Percentiles rank a stretch among this genome's conserved stretches.
Evolutionary conservation across 2,797 vertebrate species (phyloP).

Genomic region (Chelidonichthys spinosus): DNA sequence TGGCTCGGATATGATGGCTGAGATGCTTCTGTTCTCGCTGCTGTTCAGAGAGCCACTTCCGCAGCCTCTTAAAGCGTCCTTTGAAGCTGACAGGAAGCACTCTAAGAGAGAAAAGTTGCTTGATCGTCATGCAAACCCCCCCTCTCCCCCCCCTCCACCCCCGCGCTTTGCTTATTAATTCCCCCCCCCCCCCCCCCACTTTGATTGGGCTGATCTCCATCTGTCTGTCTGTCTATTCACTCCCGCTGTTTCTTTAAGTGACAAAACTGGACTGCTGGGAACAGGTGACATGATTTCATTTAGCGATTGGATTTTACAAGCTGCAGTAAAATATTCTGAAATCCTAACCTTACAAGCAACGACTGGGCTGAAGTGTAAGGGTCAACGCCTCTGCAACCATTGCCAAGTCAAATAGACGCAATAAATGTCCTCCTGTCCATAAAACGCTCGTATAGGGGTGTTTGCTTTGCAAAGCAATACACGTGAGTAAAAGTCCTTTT

Average conservation of each 20-base stretch:
- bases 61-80: constrained; percentile 76
- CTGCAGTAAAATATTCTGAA: constrained; percentile 48
- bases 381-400: constrained; percentile 50
- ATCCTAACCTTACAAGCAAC: constrained; percentile 48
- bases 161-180: neutral
- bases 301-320: constrained; percentile 40
- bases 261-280: neutral
- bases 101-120: constrained; percentile 70
- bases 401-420: constrained; percentile 66
- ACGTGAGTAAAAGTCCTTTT: constrained; percentile 62
- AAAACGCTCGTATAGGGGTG: constrained; percentile 59
- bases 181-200: constrained; percentile 22
- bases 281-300: constrained; percentile 23
- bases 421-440: constrained; percentile 67
- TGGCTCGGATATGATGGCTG: constrained; percentile 76
- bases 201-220: constrained; percentile 51
- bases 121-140: constrained; percentile 69
- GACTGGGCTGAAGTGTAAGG: constrained; percentile 41
- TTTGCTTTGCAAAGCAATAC: constrained; percentile 62
- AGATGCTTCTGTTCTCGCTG: constrained; percentile 78
- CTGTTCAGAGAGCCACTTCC: constrained; percentile 75
- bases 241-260: neutral
- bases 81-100: constrained; percentile 81
- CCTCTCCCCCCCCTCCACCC: constrained; percentile 22
- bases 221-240: constrained; percentile 23